A percentile compares a stretch with the other conserved stretches of the same genome.
Conservation (phyloP, 2,113 vertebrate species). For the Daboia siamensis region DNA sequence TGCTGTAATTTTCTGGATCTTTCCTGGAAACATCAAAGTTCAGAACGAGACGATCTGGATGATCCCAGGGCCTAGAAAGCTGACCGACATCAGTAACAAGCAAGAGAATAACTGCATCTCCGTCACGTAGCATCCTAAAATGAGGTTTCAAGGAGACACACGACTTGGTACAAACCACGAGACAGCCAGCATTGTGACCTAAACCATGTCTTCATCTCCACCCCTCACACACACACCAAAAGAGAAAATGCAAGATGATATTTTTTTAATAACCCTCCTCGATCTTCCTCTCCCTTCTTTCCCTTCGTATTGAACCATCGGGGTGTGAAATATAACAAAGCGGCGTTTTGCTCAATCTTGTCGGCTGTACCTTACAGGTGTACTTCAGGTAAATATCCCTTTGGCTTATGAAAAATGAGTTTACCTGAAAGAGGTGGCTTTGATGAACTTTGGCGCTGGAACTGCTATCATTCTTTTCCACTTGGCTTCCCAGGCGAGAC, state of each 20-base stretch:
- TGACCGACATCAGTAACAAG: not conserved
- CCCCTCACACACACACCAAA: not conserved
- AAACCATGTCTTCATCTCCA: not conserved
- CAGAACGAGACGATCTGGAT: not conserved
- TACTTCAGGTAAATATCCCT: conserved; percentile 89
- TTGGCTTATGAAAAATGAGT: conserved; percentile 98
- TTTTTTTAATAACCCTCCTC: conserved; percentile 16
- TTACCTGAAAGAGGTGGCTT: conserved; percentile 87
- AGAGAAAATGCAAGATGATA: conserved; percentile 2
- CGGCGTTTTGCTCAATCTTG: conserved; percentile 92
- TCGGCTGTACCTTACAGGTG: conserved; percentile 90
- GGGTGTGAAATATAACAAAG: conserved; percentile 99
- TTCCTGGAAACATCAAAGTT: not conserved
- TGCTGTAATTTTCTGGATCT: no score
- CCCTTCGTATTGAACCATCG: conserved; percentile 81
- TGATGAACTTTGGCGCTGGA: conserved; percentile 90
- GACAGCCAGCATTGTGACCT: not conserved
- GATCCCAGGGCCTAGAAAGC: no score
- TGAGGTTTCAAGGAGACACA: not conserved
- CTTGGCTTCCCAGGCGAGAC: conserved; percentile 88
- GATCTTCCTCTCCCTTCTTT: conserved; percentile 49
- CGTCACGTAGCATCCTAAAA: not conserved
- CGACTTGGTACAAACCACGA: not conserved
- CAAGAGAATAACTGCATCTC: not conserved
- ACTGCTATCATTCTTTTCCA: conserved; percentile 98